Base-by-base conservation (phyloP, 2,888 invertebrate genomes). In the Nymphalis polychloros region DNA sequence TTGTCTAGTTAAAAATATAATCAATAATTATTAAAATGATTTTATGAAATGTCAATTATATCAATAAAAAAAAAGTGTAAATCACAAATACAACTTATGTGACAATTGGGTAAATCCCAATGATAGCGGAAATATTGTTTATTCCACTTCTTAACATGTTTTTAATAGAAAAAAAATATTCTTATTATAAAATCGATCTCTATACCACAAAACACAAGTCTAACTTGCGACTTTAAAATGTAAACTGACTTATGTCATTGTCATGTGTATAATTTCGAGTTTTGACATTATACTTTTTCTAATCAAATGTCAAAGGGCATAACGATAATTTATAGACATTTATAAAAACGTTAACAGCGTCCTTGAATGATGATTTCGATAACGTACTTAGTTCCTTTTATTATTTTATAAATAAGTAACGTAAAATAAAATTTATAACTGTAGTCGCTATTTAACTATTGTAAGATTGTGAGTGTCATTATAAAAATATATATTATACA, bases 271-370 rank as follows among this genome's bases (percentile, higher is more conserved):
- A 35, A 68, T 20, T 50, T 59, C 20, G 59, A 59, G 35, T 46
- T 64, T 64, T 64, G 67, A 52, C 63, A 52, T 50, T 50, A 31
- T 35, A 50, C 16, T 64, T 70, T 67, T 70, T 23, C 64, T 62
- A 67, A 70, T 49, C 55, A 52, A 4, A 57, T 60, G 71, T 63
- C 71, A 71, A 66, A 63, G 68, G 63, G 16, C 60, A 68, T 19
- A 60, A 4, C n/a, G 62, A 64, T 64, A 68, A 59, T 6, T 48
- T 31, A 8, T 49, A 63, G 52, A 52, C 35, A 50, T 63, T 63
- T 20, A 49, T 20, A 52, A 63, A 63, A 50, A 50, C 41, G 20
- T 52, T 69, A 17, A 55, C 31, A 17, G 13, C 27, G 53, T 17
- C 53, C 53, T 55, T 69, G 69, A 67, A 66, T 19, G 61, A 47